Evolutionary conservation across 2,888 invertebrate species (phyloP).

Genomic region (Drosophila kambysellisi): DNA sequence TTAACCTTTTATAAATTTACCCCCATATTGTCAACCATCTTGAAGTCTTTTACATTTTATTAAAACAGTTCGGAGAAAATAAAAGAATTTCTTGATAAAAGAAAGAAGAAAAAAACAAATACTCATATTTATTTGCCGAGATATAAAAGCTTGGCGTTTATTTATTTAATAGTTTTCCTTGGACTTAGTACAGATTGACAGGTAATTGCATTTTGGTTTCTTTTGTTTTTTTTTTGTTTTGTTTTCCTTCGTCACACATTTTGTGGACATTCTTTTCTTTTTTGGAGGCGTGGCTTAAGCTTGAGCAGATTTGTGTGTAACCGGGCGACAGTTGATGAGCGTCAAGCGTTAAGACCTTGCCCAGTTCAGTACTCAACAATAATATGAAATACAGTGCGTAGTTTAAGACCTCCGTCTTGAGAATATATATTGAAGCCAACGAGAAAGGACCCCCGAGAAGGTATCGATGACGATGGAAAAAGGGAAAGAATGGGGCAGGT

Average conservation of each 20-base stretch:
- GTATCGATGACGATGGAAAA: not conserved
- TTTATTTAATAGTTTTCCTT: constrained; percentile 35
- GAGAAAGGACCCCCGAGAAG: constrained; percentile 16
- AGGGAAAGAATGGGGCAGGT: not conserved
- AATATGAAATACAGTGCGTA: constrained; percentile 50
- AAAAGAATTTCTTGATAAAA: not conserved
- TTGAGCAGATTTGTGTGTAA: constrained; percentile 43
- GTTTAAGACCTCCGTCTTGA: constrained; percentile 19
- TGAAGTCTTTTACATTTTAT: not conserved
- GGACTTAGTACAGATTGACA: constrained; percentile 46
- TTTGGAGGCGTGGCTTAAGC: constrained; percentile 29
- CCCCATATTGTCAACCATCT: not conserved
- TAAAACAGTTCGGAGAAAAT: not conserved
- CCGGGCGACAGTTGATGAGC: constrained; percentile 53
- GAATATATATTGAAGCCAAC: constrained; percentile 53
- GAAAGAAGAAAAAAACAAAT: not conserved
- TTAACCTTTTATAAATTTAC: not conserved
- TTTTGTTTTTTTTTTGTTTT: constrained; percentile 8
- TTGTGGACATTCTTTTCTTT: constrained; percentile 25
- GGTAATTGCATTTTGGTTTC: constrained; percentile 56
- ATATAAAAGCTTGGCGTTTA: constrained; percentile 21
- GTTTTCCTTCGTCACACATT: constrained; percentile 40
- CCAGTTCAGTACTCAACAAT: constrained; percentile 22
- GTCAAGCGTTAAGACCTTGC: constrained; percentile 25
- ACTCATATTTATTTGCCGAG: not conserved